phyloP scores from a whole-genome alignment of 2,797 vertebrate species.

The Pristis pectinata region DNA sequence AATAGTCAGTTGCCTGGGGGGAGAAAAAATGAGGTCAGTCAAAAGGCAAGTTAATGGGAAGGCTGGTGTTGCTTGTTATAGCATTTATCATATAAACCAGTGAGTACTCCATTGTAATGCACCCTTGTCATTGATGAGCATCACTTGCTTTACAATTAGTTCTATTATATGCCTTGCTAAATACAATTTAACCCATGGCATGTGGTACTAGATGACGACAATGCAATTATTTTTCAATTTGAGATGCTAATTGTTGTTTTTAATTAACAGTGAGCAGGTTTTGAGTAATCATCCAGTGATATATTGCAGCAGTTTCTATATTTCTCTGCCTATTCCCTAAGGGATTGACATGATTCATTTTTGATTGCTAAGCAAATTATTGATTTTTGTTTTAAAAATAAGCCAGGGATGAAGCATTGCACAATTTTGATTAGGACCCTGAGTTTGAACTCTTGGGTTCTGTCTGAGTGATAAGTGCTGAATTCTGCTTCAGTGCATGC shows the following conservation, averaged over 20 bases:
- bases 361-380: background rate
- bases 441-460: background rate
- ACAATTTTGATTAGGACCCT: background rate
- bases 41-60: background rate
- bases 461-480: too few species aligned
- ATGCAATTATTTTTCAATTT: conserved; percentile 27
- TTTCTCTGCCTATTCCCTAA: background rate
- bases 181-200: conserved; percentile 1
- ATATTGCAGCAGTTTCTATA: background rate
- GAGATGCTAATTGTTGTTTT: conserved; percentile 13
- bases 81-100: background rate
- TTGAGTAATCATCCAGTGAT: background rate
- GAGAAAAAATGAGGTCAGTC: background rate
- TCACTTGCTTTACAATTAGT: conserved; percentile 13
- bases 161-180: conserved; percentile 26
- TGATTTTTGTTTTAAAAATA: background rate
- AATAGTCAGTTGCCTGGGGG: background rate
- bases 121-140: conserved; percentile 11
- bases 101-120: background rate
- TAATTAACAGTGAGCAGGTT: background rate
- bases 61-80: background rate
- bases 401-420: background rate
- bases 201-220: background rate
- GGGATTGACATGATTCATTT: background rate
- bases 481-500: background rate